Evolutionary conservation across 2,113 vertebrate genomes (phyloP).

Genomic region (Puma concolor): DNA sequence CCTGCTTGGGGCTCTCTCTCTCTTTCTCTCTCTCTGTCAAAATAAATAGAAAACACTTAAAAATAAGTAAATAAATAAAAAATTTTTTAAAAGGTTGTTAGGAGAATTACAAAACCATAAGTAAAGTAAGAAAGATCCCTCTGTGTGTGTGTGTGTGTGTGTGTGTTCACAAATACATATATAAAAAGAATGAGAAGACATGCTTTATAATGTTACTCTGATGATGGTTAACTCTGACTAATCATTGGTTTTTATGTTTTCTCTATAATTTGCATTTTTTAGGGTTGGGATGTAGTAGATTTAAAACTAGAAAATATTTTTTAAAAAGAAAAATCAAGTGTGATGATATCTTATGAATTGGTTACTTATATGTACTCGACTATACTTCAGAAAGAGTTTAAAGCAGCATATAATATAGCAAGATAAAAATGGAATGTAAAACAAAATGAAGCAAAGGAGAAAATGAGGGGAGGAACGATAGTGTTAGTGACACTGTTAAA

Average conservation of each 20-base stretch:
- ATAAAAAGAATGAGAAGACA: neutral
- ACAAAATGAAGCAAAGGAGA: slow-evolving; percentile 10
- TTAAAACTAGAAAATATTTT: slow-evolving; percentile 41
- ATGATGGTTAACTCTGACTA: neutral
- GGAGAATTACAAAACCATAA: slow-evolving; percentile 18
- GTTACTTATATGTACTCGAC: neutral
- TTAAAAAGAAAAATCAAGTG: slow-evolving; percentile 8
- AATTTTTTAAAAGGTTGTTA: neutral
- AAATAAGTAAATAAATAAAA: too few relatives aligned
- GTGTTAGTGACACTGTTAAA: neutral
- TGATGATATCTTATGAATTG: neutral
- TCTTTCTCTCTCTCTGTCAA: too few relatives aligned
- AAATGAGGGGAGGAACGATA: neutral
- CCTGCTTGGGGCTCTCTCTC: too few relatives aligned
- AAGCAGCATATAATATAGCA: neutral
- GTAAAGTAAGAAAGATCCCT: slow-evolving; percentile 8
- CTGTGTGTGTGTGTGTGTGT: neutral
- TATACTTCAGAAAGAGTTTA: neutral
- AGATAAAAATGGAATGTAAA: slow-evolving; percentile 8
- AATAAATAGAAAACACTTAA: too few relatives aligned
- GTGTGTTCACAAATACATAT: neutral
- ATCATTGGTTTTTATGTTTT: slow-evolving; percentile 35
- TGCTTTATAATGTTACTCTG: neutral
- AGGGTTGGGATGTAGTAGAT: neutral
- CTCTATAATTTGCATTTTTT: slow-evolving; percentile 8